Conservation (phyloP, 2,888 invertebrate genomes). For the Andrena bicolor region DNA sequence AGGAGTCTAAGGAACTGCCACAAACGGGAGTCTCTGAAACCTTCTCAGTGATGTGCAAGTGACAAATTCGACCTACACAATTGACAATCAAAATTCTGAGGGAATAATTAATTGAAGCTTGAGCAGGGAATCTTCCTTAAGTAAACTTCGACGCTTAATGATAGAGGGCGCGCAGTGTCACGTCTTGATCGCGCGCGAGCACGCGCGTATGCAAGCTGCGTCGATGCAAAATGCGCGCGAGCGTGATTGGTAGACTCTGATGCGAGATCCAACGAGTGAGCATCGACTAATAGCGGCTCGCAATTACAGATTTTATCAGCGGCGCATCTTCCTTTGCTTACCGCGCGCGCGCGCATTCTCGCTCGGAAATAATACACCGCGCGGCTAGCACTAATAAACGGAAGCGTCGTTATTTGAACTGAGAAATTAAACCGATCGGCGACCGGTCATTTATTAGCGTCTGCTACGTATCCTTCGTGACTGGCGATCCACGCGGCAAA, state of each 20-base stretch:
- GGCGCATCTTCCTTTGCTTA: slow-evolving; percentile 46
- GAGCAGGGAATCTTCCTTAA: not conserved
- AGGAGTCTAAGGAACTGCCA: too few species aligned
- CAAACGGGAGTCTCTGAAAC: not conserved
- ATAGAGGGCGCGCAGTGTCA: slow-evolving; percentile 17
- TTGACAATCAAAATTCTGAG: not conserved
- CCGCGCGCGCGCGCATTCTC: slow-evolving; percentile 29
- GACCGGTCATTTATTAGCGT: slow-evolving; percentile 29
- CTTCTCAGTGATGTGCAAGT: not conserved
- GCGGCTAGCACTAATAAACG: slow-evolving; percentile 49
- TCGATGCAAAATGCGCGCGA: not conserved
- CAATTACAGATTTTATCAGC: slow-evolving; percentile 66
- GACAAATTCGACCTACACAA: not conserved
- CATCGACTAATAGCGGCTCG: slow-evolving; percentile 46
- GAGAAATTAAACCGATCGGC: slow-evolving; percentile 41
- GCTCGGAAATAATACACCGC: slow-evolving; percentile 41
- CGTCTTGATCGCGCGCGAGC: slow-evolving; percentile 20
- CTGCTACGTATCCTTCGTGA: not conserved
- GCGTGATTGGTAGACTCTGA: not conserved
- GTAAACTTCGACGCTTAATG: slow-evolving; percentile 31
- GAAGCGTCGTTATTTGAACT: slow-evolving; percentile 46
- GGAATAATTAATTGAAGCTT: slow-evolving; percentile 27
- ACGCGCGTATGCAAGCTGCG: not conserved
- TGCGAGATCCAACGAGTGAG: slow-evolving; percentile 25
- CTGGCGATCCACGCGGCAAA: not conserved